Conservation (phyloP, 2,113 vertebrate species). For the Apus apus region DNA sequence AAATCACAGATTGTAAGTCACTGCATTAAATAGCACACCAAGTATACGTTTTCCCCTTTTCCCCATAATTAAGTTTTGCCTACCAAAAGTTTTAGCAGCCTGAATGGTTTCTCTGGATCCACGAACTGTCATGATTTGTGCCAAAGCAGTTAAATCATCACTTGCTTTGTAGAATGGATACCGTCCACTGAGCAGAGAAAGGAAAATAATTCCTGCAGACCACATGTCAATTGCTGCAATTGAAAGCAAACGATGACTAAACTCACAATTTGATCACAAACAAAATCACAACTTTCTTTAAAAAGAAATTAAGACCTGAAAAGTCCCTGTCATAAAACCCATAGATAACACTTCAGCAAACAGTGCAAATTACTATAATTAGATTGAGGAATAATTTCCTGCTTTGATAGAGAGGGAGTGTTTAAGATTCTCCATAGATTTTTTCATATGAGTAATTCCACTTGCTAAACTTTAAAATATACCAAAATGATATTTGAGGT, state of each 20-base stretch:
- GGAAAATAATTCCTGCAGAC: constrained; percentile 95
- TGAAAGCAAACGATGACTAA: constrained; percentile 50
- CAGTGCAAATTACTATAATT: not conserved
- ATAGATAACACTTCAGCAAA: not conserved
- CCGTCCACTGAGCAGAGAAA: constrained; percentile 93
- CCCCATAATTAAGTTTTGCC: constrained; percentile 57
- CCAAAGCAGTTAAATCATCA: constrained; percentile 93
- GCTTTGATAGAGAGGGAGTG: not conserved
- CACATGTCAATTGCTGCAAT: constrained; percentile 94
- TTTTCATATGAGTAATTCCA: not conserved
- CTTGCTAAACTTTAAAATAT: not conserved
- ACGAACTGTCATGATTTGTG: constrained; percentile 96
- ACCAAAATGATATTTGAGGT: not conserved
- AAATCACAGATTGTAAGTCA: not conserved
- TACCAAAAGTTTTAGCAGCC: constrained; percentile 92
- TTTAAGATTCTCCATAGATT: not conserved
- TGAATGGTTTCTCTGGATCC: constrained; percentile 92
- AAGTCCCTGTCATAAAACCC: not conserved
- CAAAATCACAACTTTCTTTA: not conserved
- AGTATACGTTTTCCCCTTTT: constrained; percentile 4
- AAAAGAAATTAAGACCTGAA: not conserved
- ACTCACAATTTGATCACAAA: not conserved
- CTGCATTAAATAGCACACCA: not conserved
- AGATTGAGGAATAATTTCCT: not conserved
- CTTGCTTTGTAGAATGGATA: constrained; percentile 98